Evolutionary conservation across 1,140 invertebrate species (phyloP).

Genomic region (Penaeus japonicus): DNA sequence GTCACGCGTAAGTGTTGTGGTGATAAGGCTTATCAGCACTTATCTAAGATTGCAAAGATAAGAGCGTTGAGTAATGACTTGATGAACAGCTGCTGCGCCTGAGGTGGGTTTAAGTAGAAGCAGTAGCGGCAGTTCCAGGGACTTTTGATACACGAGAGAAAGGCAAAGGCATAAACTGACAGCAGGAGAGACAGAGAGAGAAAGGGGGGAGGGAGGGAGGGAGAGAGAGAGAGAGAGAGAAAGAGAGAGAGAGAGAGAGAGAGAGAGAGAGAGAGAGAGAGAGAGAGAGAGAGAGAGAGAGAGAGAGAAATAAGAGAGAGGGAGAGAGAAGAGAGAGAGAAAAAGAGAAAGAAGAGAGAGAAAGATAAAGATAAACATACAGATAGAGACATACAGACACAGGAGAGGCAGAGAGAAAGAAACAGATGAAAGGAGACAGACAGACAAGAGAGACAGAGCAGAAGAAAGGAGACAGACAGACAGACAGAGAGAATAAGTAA

Average conservation of each 20-base stretch:
- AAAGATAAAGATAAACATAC: neutral
- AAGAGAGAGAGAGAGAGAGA: too few relatives aligned
- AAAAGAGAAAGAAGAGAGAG: neutral
- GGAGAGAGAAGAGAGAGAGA: neutral
- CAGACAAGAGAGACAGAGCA: neutral
- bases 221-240: constrained; percentile 36
- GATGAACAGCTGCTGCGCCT: too few relatives aligned
- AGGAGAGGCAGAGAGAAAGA: neutral
- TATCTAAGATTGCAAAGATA: too few relatives aligned
- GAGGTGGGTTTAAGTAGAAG: too few relatives aligned
- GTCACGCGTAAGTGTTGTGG: too few relatives aligned
- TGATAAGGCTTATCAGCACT: too few relatives aligned
- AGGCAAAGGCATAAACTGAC: too few relatives aligned
- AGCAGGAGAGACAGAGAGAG: neutral
- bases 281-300: neutral
- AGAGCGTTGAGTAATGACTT: too few relatives aligned
- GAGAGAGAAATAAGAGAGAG: neutral
- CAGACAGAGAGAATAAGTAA: neutral
- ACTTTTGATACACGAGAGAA: too few relatives aligned
- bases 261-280: neutral
- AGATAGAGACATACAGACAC: neutral
- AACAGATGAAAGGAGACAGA: neutral
- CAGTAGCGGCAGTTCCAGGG: too few relatives aligned
- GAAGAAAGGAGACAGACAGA: neutral
- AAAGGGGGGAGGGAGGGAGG: constrained; percentile 21